Percentiles rank a stretch among this genome's conserved stretches.
Evolutionary conservation across 37 sponge, comb jelly and placozoan species (phyloP).

Genomic region (Dysidea cf. avara): DNA sequence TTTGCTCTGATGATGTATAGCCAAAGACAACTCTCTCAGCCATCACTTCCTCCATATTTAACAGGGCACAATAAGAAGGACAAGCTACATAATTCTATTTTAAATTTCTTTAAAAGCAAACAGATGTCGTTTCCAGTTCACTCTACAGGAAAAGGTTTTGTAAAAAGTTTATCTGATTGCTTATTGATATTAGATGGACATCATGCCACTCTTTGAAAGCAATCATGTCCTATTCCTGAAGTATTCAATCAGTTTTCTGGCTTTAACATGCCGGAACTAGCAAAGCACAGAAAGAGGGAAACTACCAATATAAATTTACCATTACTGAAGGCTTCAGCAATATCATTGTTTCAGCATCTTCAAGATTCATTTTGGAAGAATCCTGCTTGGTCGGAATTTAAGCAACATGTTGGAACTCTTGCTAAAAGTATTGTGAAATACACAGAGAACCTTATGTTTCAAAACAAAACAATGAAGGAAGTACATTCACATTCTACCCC

Average conservation of each 20-base stretch:
- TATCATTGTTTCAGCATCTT: conserved; percentile 1
- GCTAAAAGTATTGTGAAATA: conserved; percentile 12
- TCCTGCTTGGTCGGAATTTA: background rate
- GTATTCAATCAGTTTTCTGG: conserved; percentile 19
- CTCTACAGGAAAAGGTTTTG: conserved; percentile 10
- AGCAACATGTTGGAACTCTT: conserved; percentile 2
- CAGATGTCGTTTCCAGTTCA: too few species aligned
- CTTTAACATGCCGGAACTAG: conserved; percentile 22
- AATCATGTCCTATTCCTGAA: conserved; percentile 25
- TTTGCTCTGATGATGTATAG: too few species aligned
- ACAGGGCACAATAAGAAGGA: too few species aligned
- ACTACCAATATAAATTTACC: conserved; percentile 1
- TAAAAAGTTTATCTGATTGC: conserved; percentile 13
- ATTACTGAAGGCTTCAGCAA: conserved; percentile 8
- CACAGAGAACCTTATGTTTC: conserved; percentile 17
- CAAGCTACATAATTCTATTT: too few species aligned
- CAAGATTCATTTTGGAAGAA: conserved; percentile 2
- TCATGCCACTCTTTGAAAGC: background rate
- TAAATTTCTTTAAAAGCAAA: too few species aligned
- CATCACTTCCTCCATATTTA: too few species aligned
- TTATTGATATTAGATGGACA: conserved; percentile 55
- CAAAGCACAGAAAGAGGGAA: conserved; percentile 25
- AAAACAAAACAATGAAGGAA: conserved; percentile 25
- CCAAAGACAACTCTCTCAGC: too few species aligned
- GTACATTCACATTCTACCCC: conserved; percentile 3